Conservation (phyloP, 2,113 vertebrate species). For the Mystacornis crossleyi region DNA sequence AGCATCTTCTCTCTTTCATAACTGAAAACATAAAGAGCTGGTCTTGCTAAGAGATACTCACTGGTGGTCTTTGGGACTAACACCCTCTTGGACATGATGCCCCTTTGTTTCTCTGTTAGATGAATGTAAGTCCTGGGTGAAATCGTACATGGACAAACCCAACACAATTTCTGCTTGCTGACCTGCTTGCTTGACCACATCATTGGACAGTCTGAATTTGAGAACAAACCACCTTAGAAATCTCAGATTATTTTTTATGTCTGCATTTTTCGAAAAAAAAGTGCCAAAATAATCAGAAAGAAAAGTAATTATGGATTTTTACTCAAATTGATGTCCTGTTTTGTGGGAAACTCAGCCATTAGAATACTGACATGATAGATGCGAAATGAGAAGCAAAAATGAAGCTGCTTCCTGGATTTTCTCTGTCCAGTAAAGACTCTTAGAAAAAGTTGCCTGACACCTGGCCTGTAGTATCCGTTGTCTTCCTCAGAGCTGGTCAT, state of each 20-base stretch:
- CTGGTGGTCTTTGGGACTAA: neutral
- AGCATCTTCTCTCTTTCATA: neutral
- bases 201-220: neutral
- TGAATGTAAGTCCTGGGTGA: neutral
- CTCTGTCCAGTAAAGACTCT: neutral
- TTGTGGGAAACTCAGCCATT: neutral
- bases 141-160: fast-evolving
- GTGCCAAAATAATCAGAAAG: neutral
- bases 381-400: neutral
- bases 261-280: neutral
- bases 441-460: neutral
- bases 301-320: neutral
- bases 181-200: neutral
- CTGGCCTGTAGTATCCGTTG: neutral
- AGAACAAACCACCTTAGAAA: neutral
- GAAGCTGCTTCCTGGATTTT: neutral
- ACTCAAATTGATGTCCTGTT: neutral
- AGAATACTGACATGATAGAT: neutral
- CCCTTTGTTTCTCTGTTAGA: neutral
- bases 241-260: neutral
- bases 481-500: neutral
- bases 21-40: neutral
- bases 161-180: neutral
- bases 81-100: fast-evolving
- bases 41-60: neutral